A percentile compares a stretch with the other conserved stretches of the same genome.
Evolutionary conservation across 2,113 vertebrate genomes (phyloP).

Genomic region (Macquaria australasica): DNA sequence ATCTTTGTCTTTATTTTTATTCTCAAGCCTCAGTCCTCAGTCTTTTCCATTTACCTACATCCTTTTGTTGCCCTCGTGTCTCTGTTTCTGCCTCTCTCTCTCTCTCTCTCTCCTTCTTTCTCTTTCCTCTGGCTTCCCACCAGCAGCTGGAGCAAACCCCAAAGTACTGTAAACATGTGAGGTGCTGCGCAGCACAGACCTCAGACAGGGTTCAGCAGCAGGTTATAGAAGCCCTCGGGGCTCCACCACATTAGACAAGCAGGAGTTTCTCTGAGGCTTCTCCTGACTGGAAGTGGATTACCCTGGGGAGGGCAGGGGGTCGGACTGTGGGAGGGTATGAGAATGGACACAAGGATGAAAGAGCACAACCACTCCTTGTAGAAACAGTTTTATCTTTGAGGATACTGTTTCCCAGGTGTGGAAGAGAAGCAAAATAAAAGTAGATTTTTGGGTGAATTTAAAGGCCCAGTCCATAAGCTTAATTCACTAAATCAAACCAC

Average conservation of each 20-base stretch:
- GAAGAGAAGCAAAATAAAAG: constrained; percentile 18
- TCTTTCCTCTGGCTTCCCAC: constrained; percentile 25
- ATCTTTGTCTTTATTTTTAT: background rate
- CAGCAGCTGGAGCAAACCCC: constrained; percentile 50
- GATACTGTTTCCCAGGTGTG: background rate
- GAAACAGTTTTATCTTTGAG: constrained; percentile 25
- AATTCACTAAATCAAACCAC: background rate
- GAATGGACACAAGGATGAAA: constrained; percentile 50
- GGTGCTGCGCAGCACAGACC: constrained; percentile 55
- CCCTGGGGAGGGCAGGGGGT: constrained; percentile 47
- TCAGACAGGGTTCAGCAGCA: constrained; percentile 75
- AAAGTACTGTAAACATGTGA: constrained; percentile 64
- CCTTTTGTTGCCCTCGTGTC: background rate
- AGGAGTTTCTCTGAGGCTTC: constrained; percentile 58
- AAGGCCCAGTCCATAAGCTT: background rate
- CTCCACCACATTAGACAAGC: constrained; percentile 66
- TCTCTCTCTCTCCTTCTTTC: background rate
- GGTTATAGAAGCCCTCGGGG: constrained; percentile 74
- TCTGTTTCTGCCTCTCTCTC: background rate
- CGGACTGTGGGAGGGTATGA: constrained; percentile 40
- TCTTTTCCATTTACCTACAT: background rate
- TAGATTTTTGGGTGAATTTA: background rate
- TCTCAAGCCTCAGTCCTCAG: background rate
- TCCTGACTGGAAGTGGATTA: constrained; percentile 74
- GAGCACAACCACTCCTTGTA: constrained; percentile 8